Base-by-base conservation (phyloP, 2,888 invertebrate genomes). In the Lasioglossum figueresi region DNA sequence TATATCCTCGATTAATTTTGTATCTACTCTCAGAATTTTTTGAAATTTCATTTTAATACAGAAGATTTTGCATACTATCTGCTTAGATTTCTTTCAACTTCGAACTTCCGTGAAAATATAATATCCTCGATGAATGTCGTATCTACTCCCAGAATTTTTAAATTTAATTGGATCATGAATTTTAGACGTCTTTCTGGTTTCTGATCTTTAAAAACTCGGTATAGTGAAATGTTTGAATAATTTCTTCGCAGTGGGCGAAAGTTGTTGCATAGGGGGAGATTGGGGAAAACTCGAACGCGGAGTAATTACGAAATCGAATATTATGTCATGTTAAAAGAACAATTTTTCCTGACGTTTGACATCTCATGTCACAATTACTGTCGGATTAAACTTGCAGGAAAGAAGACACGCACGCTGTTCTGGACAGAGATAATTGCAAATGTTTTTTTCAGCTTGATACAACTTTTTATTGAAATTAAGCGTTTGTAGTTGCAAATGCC, bases 41-140 rank as follows among this genome's bases (percentile, higher is more conserved):
- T 14, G 4, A 43, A 14, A 43, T 14, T 4, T 14, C 3, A 14
- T 43, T 43, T 14, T 43, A 43, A 43, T 43, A 31, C 63, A n/a
- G 56, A 56, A n/a, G 56, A n/a, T 56, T n/a, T 56, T 56, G 56
- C 12, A 10, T 56, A 12, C n/a, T n/a, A n/a, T n/a, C n/a, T n/a
- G 56, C 56, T 56, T n/a, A n/a, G n/a, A 56, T 56, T 56, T 56
- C n/a, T 56, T 56, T 56, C n/a, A n/a, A 56, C n/a, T 12, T 56
- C 56, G 4, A 56, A 8, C 12, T n/a, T 56, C n/a, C 3, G 4
- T 12, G 10, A 12, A 56, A 56, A 56, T n/a, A 56, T n/a, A 12
- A 56, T 56, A n/a, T 1, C n/a, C 1, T 14, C 14, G 14, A 59
- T 27, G 27, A 14, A n/a, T 14, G 27, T 27, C 0, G n/a, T n/a